Base-by-base conservation (phyloP, 2,888 invertebrate species). In the Hecatera dysodea region DNA sequence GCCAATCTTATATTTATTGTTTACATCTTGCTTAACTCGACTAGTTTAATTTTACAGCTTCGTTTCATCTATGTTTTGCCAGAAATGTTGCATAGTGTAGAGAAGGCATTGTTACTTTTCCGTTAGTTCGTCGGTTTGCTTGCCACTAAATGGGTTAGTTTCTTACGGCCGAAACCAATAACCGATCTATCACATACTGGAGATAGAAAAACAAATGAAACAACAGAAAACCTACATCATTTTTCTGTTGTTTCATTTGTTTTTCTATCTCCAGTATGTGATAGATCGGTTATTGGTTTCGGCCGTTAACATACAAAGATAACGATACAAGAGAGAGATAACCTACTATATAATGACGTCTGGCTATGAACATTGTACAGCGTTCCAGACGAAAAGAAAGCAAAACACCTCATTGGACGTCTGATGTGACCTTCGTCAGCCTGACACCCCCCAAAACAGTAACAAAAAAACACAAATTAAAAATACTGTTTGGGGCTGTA, bases 341-440 rank as follows among this genome's bases (percentile, higher is more conserved):
- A 61, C 17, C 1, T 27, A 53, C 27, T 52, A 3, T 53, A 33
- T 33, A n/a, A 29, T 19, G 19, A n/a, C 8, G 22, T 22, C n/a
- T 2, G 55, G 15, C 7, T 36, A 6, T 22, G n/a, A n/a, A n/a
- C n/a, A n/a, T n/a, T n/a, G 55, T 36, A 56, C 24, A 24, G 15
- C 11, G 17, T 7, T 61, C n/a, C 24, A 61, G 63, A 29, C 9
- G 17, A n/a, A 62, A 63, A 46, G 4, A 19, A 39, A 64, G 24
- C 22, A 46, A 17, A 19, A 44, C 15, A 22, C 4, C n/a, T n/a
- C 42, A 3, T 53, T n/a, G 22, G 17, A 22, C 7, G 11, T 12
- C n/a, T n/a, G 39, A 42, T 39, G n/a, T 65, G 29, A 46, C 46
- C 39, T 55, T 19, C 11, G 29, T 42, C 33, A 75, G 11, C 66